These are phyloP conservation scores for Tychaedon coryphoeus DNA, from an alignment of 2,113 vertebrate genomes.

Conservation along the genomic window DNA sequence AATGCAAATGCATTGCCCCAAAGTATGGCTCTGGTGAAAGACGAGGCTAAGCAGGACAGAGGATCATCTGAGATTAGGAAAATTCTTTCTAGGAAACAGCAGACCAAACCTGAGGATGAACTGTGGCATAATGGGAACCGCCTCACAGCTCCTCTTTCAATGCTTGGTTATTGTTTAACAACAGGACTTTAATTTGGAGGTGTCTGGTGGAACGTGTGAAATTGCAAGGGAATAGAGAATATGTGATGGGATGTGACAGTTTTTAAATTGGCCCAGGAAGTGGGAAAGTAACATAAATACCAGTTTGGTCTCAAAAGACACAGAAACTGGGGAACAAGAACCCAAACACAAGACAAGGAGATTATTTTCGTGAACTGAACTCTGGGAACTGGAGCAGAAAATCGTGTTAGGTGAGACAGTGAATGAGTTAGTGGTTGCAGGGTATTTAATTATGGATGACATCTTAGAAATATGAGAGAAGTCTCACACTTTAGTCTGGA, in stretches of 20 bases:
- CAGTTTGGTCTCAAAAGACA: not conserved
- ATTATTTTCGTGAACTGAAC: not conserved
- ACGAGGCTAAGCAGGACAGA: not conserved
- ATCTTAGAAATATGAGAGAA: not conserved
- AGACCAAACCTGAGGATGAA: not conserved
- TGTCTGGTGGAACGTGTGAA: not conserved
- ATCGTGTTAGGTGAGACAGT: not conserved
- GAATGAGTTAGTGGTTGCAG: not conserved
- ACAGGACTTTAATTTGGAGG: not conserved
- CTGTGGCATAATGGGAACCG: not conserved
- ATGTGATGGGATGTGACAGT: not conserved
- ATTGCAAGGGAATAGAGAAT: not conserved
- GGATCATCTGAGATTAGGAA: not conserved
- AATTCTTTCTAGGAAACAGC: not conserved
- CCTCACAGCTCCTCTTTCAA: not conserved
- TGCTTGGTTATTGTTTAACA: not conserved
- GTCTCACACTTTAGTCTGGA: not conserved
- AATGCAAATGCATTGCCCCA: not conserved
- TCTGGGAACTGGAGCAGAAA: slow-evolving; percentile 15
- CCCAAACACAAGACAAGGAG: not conserved
- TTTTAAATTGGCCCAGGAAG: not conserved
- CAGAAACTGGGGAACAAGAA: not conserved
- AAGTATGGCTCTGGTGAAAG: not conserved
- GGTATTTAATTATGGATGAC: not conserved
- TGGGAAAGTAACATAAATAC: not conserved